Evolutionary conservation across 1,140 invertebrate species (phyloP), one percentile per base, ranked within the genome.

Genomic region (Cataglyphis hispanica): DNA sequence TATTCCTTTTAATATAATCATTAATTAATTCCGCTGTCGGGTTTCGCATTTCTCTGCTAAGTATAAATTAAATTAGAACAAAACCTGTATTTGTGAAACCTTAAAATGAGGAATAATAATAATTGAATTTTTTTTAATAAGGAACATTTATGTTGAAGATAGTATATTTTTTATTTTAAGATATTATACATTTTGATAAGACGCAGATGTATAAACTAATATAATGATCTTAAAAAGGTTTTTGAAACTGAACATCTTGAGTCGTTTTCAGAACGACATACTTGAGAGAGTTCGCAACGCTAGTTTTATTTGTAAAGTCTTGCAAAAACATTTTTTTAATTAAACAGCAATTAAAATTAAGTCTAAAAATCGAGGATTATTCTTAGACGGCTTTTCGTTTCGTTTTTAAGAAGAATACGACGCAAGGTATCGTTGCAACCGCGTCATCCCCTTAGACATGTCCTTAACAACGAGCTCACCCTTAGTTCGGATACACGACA

Each of bases 391-490:
- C 66, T 66, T n/a, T 60, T 10, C 37, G 25, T 64, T 34, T 27
- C 31, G 6, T 67, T 37, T 16, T 37, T 37, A 43, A 34, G 31
- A 27, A 46, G 75, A 77, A 46, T 64, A 64, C 34, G 60, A 19
- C 7, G 25, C 27, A 8, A 40, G 11, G 22, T 67, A 46, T 56
- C 27, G n/a, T 10, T 46, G 37, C 37, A 40, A 60, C 37, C 25
- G 8, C 66, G 43, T 46, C 53, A 60, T 72, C 78, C 78, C 69
- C 53, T 72, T 37, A 83, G 53, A 83, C 67, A n/a, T 40, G 53
- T 25, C 78, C 78, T 83, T 83, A 83, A 83, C 78, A 56, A 83
- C 53, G 27, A 11, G 56, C 67, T 61, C 53, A 74, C 67, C 78
- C 78, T 83, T 74, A 74, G 40, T 53, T 43, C 37, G 78, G 53